Evolutionary conservation across 2,888 invertebrate species (phyloP).

Genomic region (Hirtodrosophila alboralis): DNA sequence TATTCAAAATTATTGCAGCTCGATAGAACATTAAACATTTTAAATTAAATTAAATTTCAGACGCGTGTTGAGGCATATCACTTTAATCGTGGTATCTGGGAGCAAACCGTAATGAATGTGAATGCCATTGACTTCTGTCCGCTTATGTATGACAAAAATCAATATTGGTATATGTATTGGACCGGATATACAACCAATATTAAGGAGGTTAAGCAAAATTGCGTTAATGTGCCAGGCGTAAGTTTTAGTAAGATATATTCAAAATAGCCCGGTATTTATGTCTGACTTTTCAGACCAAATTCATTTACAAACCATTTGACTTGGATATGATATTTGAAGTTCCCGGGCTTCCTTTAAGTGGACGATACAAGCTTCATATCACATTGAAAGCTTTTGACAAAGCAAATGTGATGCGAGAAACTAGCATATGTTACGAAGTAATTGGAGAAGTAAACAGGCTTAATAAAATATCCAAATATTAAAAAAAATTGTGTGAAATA

Average conservation of each 20-base stretch:
- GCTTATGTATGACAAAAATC: constrained; percentile 6
- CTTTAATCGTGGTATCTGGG: constrained; percentile 26
- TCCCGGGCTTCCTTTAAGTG: too few species aligned
- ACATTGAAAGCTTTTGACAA: too few species aligned
- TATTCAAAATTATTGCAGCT: not conserved
- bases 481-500: too few species aligned
- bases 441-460: too few species aligned
- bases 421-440: constrained; percentile 2
- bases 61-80: fast-evolving
- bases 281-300: too few species aligned
- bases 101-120: constrained; percentile 3
- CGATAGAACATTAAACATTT: not conserved
- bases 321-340: too few species aligned
- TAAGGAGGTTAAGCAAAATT: constrained; percentile 13
- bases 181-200: constrained; percentile 13
- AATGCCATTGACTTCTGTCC: not conserved
- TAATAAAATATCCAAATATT: too few species aligned
- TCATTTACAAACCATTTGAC: too few species aligned
- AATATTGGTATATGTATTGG: constrained; percentile 32
- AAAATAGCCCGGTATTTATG: too few species aligned
- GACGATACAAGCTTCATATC: too few species aligned
- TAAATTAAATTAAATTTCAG: constrained; percentile 15
- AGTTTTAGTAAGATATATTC: not conserved
- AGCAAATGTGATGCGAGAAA: too few species aligned
- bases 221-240: constrained; percentile 36